Evolutionary conservation across 1,140 invertebrate species (phyloP), one percentile per base, ranked within the genome.

Genomic region (Drosophila nigrodunni): DNA sequence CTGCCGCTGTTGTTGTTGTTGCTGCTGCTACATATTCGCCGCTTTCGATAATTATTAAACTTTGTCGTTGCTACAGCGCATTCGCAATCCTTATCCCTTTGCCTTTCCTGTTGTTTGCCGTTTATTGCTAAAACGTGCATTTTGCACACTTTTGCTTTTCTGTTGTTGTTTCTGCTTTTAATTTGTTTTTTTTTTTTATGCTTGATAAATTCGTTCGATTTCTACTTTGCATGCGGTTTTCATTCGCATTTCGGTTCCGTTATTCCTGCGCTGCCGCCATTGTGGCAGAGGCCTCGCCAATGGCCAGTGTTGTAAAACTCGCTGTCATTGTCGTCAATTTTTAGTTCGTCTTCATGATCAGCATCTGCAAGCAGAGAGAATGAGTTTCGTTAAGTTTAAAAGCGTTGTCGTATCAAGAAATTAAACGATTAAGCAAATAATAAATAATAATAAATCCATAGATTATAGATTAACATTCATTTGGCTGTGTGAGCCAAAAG

Each of bases 51-150:
- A 77, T 73, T 59, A 73, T 77, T 71, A 65, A 71, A 72, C 37
- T 77, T 68, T 73, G 52, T 67, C 62, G 60, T 39, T 47, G 49
- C 49, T 34, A 30, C 49, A 39, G 37, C 39, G 43, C 65, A 67
- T 46, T 15, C 59, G 35, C 57, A 69, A 60, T 74, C 65, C 71
- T 64, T 75, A 39, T 34, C 30, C 50, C 25, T 44, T 71, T 41
- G 54, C 55, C 43, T 64, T 65, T 59, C 54, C 59, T 67, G 46
- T 35, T 64, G 65, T 30, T 80, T 47, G 62, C 46, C 59, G 77
- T 89, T 89, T 50, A 89, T 90, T 55, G 75, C 77, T 66, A 49
- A 90, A 85, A 81, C 86, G 86, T 90, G 81, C 85, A 89, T 90
- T 79, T 90, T 80, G 54, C 55, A 54, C 47, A 30, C 62, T 67